Evolutionary conservation across 2,113 vertebrate species (phyloP).

Genomic region (Xiphorhynchus elegans): DNA sequence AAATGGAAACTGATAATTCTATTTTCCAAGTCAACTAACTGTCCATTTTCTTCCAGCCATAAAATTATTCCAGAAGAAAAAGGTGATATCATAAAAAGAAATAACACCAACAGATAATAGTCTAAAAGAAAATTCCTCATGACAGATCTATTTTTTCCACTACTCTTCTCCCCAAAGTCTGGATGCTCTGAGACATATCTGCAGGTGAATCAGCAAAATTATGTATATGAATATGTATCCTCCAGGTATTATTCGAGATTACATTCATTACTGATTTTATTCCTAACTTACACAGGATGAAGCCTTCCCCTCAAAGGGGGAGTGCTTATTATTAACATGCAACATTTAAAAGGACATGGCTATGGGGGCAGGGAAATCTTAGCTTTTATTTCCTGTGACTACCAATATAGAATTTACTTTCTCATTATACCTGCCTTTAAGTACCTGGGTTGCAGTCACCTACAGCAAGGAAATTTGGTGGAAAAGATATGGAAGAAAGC

Average conservation of each 20-base stretch:
- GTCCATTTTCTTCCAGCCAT: neutral
- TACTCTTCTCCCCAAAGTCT: neutral
- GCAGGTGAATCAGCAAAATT: neutral
- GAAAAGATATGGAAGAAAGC: neutral
- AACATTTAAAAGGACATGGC: neutral
- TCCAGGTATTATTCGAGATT: neutral
- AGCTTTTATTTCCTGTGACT: neutral
- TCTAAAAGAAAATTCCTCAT: neutral
- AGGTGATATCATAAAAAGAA: neutral
- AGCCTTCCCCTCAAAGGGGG: neutral
- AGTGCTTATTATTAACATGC: neutral
- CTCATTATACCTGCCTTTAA: neutral
- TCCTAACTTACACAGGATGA: neutral
- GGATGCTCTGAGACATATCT: neutral
- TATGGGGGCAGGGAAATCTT: neutral
- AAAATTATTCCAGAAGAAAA: neutral
- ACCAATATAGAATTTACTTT: neutral
- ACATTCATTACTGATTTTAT: neutral
- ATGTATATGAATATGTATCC: neutral
- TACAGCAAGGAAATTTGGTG: neutral
- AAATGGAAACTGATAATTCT: neutral
- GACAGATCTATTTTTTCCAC: neutral
- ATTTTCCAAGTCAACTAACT: neutral
- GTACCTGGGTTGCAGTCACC: neutral
- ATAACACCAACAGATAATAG: neutral